phyloP scores from a whole-genome alignment of 2,888 invertebrate species.

The Meiosimyza decipiens region DNA sequence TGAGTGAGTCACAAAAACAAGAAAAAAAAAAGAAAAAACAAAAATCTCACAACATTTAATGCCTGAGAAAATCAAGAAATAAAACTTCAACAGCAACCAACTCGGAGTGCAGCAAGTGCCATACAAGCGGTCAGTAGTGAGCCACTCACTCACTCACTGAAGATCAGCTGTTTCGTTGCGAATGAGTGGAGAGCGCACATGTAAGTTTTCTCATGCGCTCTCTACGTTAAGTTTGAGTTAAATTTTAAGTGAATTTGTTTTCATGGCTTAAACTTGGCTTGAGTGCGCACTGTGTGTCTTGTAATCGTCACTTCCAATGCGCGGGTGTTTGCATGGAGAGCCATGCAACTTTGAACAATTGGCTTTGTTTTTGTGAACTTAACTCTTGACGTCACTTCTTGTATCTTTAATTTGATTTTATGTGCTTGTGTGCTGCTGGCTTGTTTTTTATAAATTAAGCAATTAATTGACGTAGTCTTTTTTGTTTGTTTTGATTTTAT shows the following conservation, averaged over 20 bases:
- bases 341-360: too few species aligned
- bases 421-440: conserved; percentile 5
- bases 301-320: too few species aligned
- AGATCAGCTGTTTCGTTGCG: too few species aligned
- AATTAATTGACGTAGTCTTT: conserved; percentile 5
- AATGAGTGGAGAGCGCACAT: too few species aligned
- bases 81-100: neutral
- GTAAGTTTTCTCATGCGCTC: too few species aligned
- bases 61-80: neutral
- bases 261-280: too few species aligned
- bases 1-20: neutral
- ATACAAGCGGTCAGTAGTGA: neutral
- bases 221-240: too few species aligned
- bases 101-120: neutral
- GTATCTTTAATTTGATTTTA: neutral
- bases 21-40: neutral
- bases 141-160: too few species aligned
- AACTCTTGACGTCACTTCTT: neutral
- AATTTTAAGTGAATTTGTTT: too few species aligned
- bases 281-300: too few species aligned
- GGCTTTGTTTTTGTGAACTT: neutral
- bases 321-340: too few species aligned
- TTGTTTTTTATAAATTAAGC: conserved; percentile 18
- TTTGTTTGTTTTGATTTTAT: neutral
- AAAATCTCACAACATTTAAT: neutral